Conservation (phyloP, 2,797 vertebrate species). For the Lacerta agilis region DNA sequence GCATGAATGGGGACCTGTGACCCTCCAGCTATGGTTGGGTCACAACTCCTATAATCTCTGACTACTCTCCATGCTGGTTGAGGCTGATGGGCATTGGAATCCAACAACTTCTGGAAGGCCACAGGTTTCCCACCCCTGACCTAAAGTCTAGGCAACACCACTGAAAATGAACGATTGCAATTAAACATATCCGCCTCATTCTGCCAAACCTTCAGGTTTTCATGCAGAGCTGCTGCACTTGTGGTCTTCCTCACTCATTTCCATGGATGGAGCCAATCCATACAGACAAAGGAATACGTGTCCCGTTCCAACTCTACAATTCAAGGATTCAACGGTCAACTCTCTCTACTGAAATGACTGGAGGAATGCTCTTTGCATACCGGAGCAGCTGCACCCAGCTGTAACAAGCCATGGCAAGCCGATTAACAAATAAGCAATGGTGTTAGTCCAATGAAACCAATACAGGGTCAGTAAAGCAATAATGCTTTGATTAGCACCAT, state of each 20-base stretch:
- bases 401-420: neutral
- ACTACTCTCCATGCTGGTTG: no score
- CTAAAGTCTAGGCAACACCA: conserved; percentile 16
- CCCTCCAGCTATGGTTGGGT: neutral
- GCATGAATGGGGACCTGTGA: no score
- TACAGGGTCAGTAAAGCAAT: neutral
- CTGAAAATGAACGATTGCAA: neutral
- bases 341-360: neutral
- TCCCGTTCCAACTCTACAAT: no score
- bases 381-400: no score
- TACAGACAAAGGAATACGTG: neutral
- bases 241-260: neutral
- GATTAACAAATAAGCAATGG: neutral
- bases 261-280: neutral
- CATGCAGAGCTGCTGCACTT: no score
- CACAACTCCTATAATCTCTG: no score
- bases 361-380: no score
- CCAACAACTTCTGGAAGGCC: no score
- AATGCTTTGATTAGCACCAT: neutral
- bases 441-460: neutral
- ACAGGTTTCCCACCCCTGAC: no score
- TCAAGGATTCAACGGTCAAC: no score
- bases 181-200: no score
- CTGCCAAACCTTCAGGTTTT: neutral
- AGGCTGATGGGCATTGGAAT: no score